Evolutionary conservation across 2,888 invertebrate genomes (phyloP).

Genomic region (Apodemia duryi): DNA sequence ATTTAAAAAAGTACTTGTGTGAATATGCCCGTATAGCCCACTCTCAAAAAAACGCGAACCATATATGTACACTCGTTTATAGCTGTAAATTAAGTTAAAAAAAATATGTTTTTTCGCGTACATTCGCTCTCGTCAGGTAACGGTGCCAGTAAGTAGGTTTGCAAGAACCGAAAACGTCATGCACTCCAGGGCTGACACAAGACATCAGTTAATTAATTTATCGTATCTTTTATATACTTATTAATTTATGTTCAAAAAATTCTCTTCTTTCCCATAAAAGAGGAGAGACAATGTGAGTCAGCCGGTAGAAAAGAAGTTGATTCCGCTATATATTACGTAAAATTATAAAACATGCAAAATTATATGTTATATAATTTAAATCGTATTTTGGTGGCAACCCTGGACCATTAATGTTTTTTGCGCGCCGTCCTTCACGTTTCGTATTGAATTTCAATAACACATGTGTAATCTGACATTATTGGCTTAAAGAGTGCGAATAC

Average conservation of each 20-base stretch:
- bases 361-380: background rate
- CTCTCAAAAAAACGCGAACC: slow-evolving; percentile 21
- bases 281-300: no score
- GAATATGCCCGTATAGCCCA: background rate
- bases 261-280: no score
- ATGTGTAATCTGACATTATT: slow-evolving; percentile 8
- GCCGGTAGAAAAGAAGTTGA: no score
- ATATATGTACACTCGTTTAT: slow-evolving; percentile 32
- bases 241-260: no score
- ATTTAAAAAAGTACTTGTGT: background rate
- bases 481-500: slow-evolving; percentile 3
- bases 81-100: slow-evolving; percentile 55
- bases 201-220: no score
- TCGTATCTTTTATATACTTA: no score
- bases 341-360: no score
- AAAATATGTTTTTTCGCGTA: slow-evolving; percentile 45
- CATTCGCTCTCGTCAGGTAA: slow-evolving; percentile 47
- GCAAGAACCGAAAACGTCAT: slow-evolving; percentile 30
- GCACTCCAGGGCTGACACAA: background rate
- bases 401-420: slow-evolving; percentile 3
- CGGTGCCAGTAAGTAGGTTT: slow-evolving; percentile 43
- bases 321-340: no score
- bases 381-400: slow-evolving; percentile 15
- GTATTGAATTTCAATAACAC: slow-evolving; percentile 21
- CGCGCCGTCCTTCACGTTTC: slow-evolving; percentile 22